phyloP scores from a whole-genome alignment of 2,888 invertebrate genomes.

The Deladenus siricidicola region DNA sequence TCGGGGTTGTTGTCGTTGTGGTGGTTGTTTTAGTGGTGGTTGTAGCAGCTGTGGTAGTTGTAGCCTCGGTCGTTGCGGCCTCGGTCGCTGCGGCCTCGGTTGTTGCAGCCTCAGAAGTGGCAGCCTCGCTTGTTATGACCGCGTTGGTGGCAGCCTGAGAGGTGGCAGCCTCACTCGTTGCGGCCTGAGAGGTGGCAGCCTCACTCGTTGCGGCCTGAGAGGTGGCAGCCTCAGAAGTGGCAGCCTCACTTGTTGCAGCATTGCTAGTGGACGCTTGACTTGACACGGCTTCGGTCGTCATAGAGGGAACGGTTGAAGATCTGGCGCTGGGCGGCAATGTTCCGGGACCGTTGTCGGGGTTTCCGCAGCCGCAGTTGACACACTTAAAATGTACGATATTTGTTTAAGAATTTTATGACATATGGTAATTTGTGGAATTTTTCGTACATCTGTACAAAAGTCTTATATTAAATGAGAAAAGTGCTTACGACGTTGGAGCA shows the following conservation, averaged over 20 bases:
- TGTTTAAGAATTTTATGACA: too few species aligned
- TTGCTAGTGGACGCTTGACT: too few species aligned
- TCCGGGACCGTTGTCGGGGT: neutral
- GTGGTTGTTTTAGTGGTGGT: neutral
- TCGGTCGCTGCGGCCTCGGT: too few species aligned
- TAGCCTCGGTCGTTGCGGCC: too few species aligned
- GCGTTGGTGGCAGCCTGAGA: too few species aligned
- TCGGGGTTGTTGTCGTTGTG: neutral
- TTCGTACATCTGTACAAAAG: neutral
- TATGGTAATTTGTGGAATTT: too few species aligned
- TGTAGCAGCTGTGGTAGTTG: too few species aligned
- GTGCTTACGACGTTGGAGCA: neutral
- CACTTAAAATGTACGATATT: neutral
- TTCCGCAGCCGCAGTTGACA: neutral
- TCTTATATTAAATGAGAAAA: neutral
- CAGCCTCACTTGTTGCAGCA: neutral
- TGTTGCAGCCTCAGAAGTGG: too few species aligned
- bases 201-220: neutral
- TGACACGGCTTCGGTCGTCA: too few species aligned
- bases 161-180: neutral
- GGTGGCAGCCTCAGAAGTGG: neutral
- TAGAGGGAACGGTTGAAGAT: too few species aligned
- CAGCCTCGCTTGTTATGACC: too few species aligned
- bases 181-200: neutral
- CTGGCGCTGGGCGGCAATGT: neutral